Base-by-base conservation (phyloP, 2,797 vertebrate genomes). In the Poecilia wingei region DNA sequence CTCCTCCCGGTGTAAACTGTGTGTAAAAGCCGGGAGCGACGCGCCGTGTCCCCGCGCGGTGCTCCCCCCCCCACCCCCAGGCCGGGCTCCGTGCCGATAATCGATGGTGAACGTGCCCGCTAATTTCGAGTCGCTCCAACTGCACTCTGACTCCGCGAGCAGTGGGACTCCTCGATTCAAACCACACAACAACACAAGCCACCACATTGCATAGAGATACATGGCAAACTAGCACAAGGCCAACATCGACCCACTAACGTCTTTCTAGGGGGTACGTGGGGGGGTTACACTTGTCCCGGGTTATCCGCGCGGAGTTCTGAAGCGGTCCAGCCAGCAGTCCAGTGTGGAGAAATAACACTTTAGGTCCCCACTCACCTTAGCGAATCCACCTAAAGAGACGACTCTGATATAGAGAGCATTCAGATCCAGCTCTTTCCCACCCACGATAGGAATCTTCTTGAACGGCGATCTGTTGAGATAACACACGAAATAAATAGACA, bases 361-460 rank as follows among this genome's bases (percentile, higher is more conserved):
- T 95, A 95, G 95, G 93, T 96, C 96, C 86, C 93, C 95, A 97
- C 97, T 99, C 98, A 99, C 98, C 98, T 99, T 99, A 87, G 97
- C 97, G 95, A 99, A 99, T 94, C 98, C 98, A 93, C 98, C 98
- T 95, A 99, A 97, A 96, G 98, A 96, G 95, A 97, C 97, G 94
- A 99, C 98, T 98, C 98, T 96, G 95, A 97, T 96, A 90, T 99
- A 99, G 94, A 99, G 98, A 95, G 97, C 96, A 92, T 96, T 97
- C 85, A 99, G 97, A 92, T 99, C 98, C 96, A 99, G 97, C 96
- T 99, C 98, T 95, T 96, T 98, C 93, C 98, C 98, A 96, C 97
- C 97, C 96, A 99, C 98, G 93, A 98, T 96, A 84, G 98, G 98
- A 96, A 99, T 97, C 96, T 99, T 99, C 94, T 96, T 98, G 93